Percentiles rank a stretch among this genome's conserved stretches.
Evolutionary conservation across 1,140 invertebrate genomes (phyloP).

Genomic region (Brachionus angularis): DNA sequence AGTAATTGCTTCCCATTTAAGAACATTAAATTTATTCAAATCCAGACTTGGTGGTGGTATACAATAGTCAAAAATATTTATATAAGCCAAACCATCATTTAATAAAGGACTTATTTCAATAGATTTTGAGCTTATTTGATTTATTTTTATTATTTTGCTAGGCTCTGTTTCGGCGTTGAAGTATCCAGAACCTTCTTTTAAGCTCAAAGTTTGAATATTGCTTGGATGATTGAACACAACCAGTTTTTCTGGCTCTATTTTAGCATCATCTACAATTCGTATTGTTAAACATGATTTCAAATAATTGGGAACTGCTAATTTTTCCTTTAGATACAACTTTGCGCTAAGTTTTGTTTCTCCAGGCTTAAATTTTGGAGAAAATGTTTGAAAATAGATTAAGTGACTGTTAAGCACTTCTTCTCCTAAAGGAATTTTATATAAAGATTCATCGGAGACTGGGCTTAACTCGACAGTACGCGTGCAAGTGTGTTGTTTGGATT

Average conservation of each 20-base stretch:
- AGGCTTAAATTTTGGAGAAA: neutral
- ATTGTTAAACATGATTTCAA: neutral
- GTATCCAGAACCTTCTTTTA: constrained; percentile 6
- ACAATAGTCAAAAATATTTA: constrained; percentile 28
- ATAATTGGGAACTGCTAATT: no score
- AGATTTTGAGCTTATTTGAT: neutral
- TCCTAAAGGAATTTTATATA: no score
- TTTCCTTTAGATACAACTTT: neutral
- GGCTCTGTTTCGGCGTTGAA: constrained; percentile 5
- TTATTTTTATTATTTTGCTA: constrained; percentile 13
- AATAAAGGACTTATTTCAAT: neutral
- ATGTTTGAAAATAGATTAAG: neutral
- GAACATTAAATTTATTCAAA: neutral
- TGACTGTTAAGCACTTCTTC: no score
- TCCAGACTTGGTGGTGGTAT: neutral
- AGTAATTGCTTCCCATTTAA: neutral
- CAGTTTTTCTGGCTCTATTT: neutral
- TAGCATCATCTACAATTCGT: constrained; percentile 1
- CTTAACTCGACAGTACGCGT: no score
- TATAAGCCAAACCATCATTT: constrained; percentile 1
- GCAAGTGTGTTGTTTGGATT: no score
- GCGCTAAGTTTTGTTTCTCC: neutral
- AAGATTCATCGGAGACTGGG: no score
- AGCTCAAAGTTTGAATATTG: neutral
- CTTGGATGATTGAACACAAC: constrained; percentile 24